Evolutionary conservation across 2,113 vertebrate genomes (phyloP), one percentile per base, ranked within the genome.

Genomic region (Beaufortia kweichowensis): DNA sequence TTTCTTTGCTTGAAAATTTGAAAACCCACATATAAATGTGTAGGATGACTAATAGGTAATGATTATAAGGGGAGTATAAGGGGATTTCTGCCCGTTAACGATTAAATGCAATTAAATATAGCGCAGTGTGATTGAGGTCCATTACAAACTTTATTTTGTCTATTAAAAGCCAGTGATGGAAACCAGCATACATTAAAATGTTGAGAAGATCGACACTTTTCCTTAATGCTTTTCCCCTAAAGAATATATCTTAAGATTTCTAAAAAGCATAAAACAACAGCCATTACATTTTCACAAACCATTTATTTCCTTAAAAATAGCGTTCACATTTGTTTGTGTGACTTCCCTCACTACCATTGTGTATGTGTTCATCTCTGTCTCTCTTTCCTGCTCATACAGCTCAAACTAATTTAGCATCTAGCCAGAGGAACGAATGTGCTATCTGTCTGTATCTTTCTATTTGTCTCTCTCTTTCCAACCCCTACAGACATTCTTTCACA

Each of bases 371-470:
- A 6, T 71, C 31, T 41, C 8, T 56, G 31, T 57, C 29, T 56
- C 29, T 29, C 26, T 26, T 19, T 53, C 46, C n/a, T 56, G 10
- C n/a, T 56, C 50, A 6, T 35, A 53, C 53, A 56, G 21, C 12
- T 71, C 68, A 39, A 55, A 55, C 68, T 71, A 41, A 56, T 67
- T 78, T 82, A 83, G 79, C 73, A 67, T 4, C 0, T 35, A 35
- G 79, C 84, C 85, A 84, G 33, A 77, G 64, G 78, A 79, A 56
- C 65, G 19, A 79, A 87, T 82, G 77, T 74, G 79, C 82, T 85
- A 86, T 84, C 78, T 84, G 66, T 76, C 65, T 63, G 64, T 84
- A 39, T 67, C 66, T 77, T 73, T 78, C 71, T 75, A 43, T 75
- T 76, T 5, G 48, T 35, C 23, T 77, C 66, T 50, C 6, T 14